These are phyloP conservation scores for Misgurnus anguillicaudatus DNA, from an alignment of 2,113 vertebrate species.

Conservation along the genomic window DNA sequence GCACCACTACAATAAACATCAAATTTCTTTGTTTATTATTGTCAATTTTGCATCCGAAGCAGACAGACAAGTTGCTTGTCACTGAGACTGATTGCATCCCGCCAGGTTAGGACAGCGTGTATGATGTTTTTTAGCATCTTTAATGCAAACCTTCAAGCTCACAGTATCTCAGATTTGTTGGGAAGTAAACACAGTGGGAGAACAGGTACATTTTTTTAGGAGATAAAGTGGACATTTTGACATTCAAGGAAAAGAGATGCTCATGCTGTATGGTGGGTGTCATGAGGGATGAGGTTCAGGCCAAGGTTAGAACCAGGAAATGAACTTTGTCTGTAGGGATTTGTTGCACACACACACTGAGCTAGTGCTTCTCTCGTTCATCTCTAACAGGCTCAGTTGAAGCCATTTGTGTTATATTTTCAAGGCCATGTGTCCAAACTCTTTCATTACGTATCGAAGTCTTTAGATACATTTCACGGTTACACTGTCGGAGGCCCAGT, in stretches of 20 bases:
- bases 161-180: no score
- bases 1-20: no score
- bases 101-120: no score
- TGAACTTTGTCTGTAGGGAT: conserved; percentile 70
- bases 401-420: conserved; percentile 22
- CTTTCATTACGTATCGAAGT: conserved; percentile 24
- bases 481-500: conserved; percentile 24
- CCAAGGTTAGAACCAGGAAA: conserved; percentile 76
- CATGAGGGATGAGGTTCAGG: conserved; percentile 65
- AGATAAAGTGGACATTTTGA: not conserved
- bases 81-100: no score
- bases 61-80: no score
- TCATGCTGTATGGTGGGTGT: conserved; percentile 11
- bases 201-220: no score
- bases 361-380: not conserved
- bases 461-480: conserved; percentile 41
- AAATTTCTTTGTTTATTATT: no score
- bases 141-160: no score
- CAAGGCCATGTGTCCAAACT: conserved; percentile 32
- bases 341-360: conserved; percentile 49
- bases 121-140: no score
- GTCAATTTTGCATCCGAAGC: no score
- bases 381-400: not conserved
- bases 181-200: no score
- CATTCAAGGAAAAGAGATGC: not conserved